Percentiles rank a stretch among this genome's conserved stretches.
Evolutionary conservation across 2,888 invertebrate genomes (phyloP).

Genomic region (Drosophila cognata): DNA sequence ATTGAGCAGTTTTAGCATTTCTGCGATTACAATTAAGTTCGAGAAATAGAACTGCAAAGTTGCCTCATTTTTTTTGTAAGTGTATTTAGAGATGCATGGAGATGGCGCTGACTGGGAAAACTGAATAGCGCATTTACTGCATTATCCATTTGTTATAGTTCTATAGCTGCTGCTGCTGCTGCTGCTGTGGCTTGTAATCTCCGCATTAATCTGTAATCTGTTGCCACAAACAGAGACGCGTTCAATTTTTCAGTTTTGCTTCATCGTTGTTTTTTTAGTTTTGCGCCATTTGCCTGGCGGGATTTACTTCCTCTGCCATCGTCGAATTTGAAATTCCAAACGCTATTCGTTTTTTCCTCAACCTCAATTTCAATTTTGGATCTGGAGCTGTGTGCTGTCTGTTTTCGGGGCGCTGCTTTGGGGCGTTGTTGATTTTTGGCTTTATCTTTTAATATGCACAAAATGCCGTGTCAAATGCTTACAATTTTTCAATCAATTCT

Average conservation of each 20-base stretch:
- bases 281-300: conserved; percentile 54
- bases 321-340: conserved; percentile 47
- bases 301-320: background rate
- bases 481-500: conserved; percentile 76
- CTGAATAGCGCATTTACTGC: conserved; percentile 58
- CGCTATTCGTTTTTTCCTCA: conserved; percentile 1
- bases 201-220: conserved; percentile 70
- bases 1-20: background rate
- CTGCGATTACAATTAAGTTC: background rate
- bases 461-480: conserved; percentile 75
- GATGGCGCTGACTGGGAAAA: conserved; percentile 37
- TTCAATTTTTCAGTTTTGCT: conserved; percentile 20
- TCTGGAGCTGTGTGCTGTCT: conserved; percentile 8
- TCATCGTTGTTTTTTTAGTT: background rate
- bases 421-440: conserved; percentile 71
- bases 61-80: background rate
- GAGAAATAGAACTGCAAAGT: background rate
- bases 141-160: conserved; percentile 67
- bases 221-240: conserved; percentile 55
- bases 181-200: conserved; percentile 59
- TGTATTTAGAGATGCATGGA: conserved; percentile 17
- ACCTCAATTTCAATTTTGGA: conserved; percentile 12
- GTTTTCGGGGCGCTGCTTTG: conserved; percentile 19
- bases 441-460: conserved; percentile 77
- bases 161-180: conserved; percentile 17